These are phyloP conservation scores for Isurus oxyrinchus DNA, from an alignment of 2,113 vertebrate genomes.

Conservation along the genomic window DNA sequence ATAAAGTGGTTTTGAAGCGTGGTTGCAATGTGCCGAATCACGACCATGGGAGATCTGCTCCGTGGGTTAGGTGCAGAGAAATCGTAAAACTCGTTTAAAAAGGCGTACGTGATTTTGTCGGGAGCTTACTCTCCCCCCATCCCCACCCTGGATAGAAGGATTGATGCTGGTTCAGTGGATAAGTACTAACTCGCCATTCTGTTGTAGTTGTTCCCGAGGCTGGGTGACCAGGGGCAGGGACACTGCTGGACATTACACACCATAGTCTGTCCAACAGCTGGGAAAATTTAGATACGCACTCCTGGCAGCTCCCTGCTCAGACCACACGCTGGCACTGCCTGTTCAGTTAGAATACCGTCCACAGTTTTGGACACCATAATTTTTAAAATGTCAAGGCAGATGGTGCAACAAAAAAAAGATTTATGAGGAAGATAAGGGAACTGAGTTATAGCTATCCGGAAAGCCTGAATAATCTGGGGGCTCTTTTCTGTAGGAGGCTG, in stretches of 20 bases:
- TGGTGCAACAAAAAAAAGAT: too few relatives aligned
- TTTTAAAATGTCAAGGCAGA: too few relatives aligned
- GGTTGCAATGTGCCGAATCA: background rate
- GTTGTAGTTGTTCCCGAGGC: background rate
- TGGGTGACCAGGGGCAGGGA: too few relatives aligned
- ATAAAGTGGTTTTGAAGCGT: background rate
- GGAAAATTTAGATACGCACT: background rate
- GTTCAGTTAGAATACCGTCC: too few relatives aligned
- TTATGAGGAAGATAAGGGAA: too few relatives aligned
- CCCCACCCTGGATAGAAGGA: too few relatives aligned
- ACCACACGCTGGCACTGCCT: too few relatives aligned
- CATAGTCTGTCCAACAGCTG: background rate
- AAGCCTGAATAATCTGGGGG: too few relatives aligned
- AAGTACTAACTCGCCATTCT: background rate
- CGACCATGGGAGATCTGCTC: background rate
- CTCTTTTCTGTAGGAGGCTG: too few relatives aligned
- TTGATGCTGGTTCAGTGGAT: too few relatives aligned
- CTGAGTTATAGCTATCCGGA: too few relatives aligned
- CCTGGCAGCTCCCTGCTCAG: background rate
- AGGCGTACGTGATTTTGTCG: background rate
- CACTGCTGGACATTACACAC: background rate
- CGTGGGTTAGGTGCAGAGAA: background rate
- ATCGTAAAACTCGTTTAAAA: background rate
- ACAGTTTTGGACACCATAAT: too few relatives aligned
- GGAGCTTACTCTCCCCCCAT: background rate